Percentiles rank a stretch among this genome's conserved stretches.
These are phyloP conservation scores for Tonatia bakeri DNA, from an alignment of 2,113 vertebrate species.

Conservation along the genomic window DNA sequence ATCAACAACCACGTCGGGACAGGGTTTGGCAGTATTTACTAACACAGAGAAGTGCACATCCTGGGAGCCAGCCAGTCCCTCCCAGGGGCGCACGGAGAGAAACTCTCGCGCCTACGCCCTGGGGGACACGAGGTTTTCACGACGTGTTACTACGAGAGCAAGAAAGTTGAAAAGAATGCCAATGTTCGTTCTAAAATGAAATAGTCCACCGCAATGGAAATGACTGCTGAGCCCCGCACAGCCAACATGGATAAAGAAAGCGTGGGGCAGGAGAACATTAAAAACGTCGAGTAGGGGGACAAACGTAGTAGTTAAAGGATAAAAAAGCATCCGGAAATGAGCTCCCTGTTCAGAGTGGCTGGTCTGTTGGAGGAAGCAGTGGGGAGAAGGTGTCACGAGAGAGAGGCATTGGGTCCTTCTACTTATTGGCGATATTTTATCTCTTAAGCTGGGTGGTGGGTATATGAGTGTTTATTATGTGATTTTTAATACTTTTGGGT, in stretches of 20 bases:
- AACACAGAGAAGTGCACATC: not conserved
- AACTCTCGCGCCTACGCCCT: not conserved
- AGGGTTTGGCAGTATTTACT: not conserved
- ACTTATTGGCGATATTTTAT: not conserved
- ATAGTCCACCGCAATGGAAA: not conserved
- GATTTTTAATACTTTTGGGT: not conserved
- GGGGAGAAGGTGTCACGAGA: too few species aligned
- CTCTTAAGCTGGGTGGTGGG: not conserved
- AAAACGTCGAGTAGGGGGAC: not conserved
- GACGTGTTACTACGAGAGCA: not conserved
- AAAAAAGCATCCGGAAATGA: not conserved
- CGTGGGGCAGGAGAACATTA: not conserved
- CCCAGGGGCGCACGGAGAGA: not conserved
- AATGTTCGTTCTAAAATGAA: not conserved
- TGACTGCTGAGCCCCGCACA: fast-evolving
- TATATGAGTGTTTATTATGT: not conserved
- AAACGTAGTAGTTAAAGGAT: not conserved
- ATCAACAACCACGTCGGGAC: not conserved
- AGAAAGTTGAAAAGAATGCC: not conserved
- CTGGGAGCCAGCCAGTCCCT: too few species aligned
- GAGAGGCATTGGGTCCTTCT: not conserved
- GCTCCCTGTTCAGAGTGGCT: not conserved
- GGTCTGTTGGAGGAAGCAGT: not conserved
- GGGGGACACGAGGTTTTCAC: not conserved
- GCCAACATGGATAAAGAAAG: not conserved